A percentile compares a stretch with the other conserved stretches of the same genome.
Conservation (phyloP, 2,888 invertebrate species). For the Lagria hirta region DNA sequence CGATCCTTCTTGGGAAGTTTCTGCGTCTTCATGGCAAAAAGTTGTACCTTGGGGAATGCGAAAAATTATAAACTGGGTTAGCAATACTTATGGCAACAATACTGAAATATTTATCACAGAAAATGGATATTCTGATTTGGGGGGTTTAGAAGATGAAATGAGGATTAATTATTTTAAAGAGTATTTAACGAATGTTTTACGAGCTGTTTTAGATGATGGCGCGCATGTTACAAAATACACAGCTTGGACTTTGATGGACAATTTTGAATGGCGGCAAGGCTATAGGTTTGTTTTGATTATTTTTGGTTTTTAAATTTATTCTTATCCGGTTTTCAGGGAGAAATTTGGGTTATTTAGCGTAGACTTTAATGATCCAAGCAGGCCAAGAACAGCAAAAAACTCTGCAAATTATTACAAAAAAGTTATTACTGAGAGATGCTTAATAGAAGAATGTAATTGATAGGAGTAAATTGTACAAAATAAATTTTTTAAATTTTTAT, state of each 20-base stretch:
- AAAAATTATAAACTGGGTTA: slow-evolving; percentile 58
- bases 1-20: slow-evolving; percentile 18
- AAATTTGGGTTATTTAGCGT: slow-evolving; percentile 71
- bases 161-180: slow-evolving; percentile 58
- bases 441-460: no score
- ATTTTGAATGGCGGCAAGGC: slow-evolving; percentile 55
- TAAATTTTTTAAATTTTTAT: no score
- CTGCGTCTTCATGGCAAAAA: slow-evolving; percentile 17
- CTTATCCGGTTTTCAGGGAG: slow-evolving; percentile 55
- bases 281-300: slow-evolving; percentile 57
- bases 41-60: slow-evolving; percentile 62
- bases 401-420: slow-evolving; percentile 16
- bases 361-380: slow-evolving; percentile 62
- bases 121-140: slow-evolving; percentile 57
- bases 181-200: slow-evolving; percentile 24
- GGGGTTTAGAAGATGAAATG: slow-evolving; percentile 58
- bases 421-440: slow-evolving; percentile 9
- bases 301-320: slow-evolving; percentile 2
- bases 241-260: slow-evolving; percentile 45
- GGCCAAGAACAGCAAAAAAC: slow-evolving; percentile 56
- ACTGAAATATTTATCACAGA: slow-evolving; percentile 61
- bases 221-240: slow-evolving; percentile 52
- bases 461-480: no score
- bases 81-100: slow-evolving; percentile 49
- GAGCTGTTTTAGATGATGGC: slow-evolving; percentile 53